Evolutionary conservation across 2,888 invertebrate species (phyloP).

Genomic region (Ormyrus nitidulus): DNA sequence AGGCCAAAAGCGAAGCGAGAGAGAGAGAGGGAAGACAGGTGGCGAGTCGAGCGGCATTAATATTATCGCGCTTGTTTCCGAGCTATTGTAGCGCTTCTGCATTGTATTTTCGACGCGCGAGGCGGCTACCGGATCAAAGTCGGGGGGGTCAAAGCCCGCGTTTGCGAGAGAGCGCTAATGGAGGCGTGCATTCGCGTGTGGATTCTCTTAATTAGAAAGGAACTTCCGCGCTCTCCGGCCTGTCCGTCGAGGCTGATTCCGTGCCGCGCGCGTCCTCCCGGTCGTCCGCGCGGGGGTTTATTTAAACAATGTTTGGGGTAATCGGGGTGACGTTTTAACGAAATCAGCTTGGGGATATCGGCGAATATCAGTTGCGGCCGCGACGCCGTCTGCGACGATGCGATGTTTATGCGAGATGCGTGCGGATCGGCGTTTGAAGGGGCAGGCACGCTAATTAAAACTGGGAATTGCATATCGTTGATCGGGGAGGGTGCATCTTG

Average conservation of each 20-base stretch:
- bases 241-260: too few relatives aligned
- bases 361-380: background rate
- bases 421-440: too few relatives aligned
- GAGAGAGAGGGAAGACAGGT: slow-evolving; percentile 1
- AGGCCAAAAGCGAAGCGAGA: too few relatives aligned
- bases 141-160: slow-evolving; percentile 29
- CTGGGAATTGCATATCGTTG: slow-evolving; percentile 15
- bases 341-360: too few relatives aligned
- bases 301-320: too few relatives aligned
- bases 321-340: too few relatives aligned
- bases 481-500: background rate
- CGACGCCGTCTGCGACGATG: background rate
- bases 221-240: background rate
- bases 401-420: too few relatives aligned
- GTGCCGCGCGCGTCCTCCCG: background rate
- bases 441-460: slow-evolving; percentile 10
- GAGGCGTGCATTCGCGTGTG: slow-evolving; percentile 42
- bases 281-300: background rate
- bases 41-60: slow-evolving; percentile 20
- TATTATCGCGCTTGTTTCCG: slow-evolving; percentile 7
- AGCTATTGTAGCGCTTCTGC: slow-evolving; percentile 19
- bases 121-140: slow-evolving; percentile 23
- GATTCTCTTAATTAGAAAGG: slow-evolving; percentile 55
- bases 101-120: slow-evolving; percentile 35
- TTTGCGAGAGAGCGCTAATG: slow-evolving; percentile 47